phyloP scores from a whole-genome alignment of 1,140 invertebrate species.

The Hermetia illucens region DNA sequence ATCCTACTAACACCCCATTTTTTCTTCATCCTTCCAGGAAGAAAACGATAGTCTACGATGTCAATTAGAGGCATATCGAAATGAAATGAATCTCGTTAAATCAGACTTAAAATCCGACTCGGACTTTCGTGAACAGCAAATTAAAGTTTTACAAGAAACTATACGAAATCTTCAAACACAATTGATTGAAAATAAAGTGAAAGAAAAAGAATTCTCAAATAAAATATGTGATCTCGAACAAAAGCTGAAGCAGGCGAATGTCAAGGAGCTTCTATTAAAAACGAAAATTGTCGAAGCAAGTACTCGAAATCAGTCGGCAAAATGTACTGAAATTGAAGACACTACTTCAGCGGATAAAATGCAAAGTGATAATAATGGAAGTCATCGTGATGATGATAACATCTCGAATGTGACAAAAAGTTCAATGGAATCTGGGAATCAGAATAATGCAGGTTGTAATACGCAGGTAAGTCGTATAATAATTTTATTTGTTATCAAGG shows the following conservation, averaged over 20 bases:
- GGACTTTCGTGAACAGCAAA: slow-evolving; percentile 31
- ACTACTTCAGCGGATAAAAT: slow-evolving; percentile 1
- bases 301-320: slow-evolving; percentile 4
- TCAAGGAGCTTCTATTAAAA: slow-evolving; percentile 13
- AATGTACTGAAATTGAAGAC: neutral
- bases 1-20: too few species aligned
- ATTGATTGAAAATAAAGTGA: slow-evolving; percentile 45
- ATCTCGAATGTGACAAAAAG: too few species aligned
- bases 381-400: slow-evolving; percentile 1
- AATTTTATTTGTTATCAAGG: too few species aligned
- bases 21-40: slow-evolving; percentile 37
- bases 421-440: too few species aligned
- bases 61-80: slow-evolving; percentile 88
- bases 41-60: slow-evolving; percentile 79
- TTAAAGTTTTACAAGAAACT: slow-evolving; percentile 47
- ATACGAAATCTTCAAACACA: slow-evolving; percentile 69
- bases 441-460: too few species aligned
- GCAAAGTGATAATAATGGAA: slow-evolving; percentile 11
- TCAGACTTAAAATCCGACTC: slow-evolving; percentile 41
- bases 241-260: slow-evolving; percentile 35
- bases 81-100: slow-evolving; percentile 64
- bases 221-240: slow-evolving; percentile 42
- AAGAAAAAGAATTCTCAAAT: slow-evolving; percentile 44
- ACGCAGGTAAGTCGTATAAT: too few species aligned
- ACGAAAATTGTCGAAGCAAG: slow-evolving; percentile 23